Evolutionary conservation across 2,113 vertebrate species (phyloP).

Genomic region (rat (Rattus norvegicus)): DNA sequence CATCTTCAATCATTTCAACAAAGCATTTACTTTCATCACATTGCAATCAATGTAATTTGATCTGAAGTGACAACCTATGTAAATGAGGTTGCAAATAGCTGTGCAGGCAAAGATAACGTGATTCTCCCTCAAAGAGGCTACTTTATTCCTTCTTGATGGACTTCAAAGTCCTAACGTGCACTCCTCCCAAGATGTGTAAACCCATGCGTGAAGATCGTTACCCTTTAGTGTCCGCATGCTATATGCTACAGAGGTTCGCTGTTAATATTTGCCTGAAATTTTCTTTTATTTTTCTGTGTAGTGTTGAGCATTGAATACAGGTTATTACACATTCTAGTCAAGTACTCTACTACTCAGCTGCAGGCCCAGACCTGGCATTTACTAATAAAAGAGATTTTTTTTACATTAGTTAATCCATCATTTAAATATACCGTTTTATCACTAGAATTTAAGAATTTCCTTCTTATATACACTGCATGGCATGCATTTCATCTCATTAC

Average conservation of each 20-base stretch:
- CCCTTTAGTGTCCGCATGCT: background rate
- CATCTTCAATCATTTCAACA: conserved; percentile 5
- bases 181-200: background rate
- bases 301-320: background rate
- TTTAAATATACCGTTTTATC: conserved; percentile 12
- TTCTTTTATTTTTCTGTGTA: background rate
- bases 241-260: background rate
- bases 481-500: background rate
- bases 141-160: background rate
- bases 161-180: background rate
- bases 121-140: background rate
- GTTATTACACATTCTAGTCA: background rate
- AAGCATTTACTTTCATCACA: conserved; percentile 36
- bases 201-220: background rate
- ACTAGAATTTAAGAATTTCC: background rate
- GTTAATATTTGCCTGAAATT: background rate
- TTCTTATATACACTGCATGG: background rate
- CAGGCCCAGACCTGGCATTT: background rate
- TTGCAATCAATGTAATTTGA: background rate
- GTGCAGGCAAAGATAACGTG: background rate
- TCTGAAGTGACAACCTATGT: background rate
- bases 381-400: background rate
- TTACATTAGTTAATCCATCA: background rate
- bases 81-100: background rate
- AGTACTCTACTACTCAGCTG: background rate